These are phyloP conservation scores for Gasteruption jaculator DNA, from an alignment of 2,888 invertebrate species.

Conservation along the genomic window DNA sequence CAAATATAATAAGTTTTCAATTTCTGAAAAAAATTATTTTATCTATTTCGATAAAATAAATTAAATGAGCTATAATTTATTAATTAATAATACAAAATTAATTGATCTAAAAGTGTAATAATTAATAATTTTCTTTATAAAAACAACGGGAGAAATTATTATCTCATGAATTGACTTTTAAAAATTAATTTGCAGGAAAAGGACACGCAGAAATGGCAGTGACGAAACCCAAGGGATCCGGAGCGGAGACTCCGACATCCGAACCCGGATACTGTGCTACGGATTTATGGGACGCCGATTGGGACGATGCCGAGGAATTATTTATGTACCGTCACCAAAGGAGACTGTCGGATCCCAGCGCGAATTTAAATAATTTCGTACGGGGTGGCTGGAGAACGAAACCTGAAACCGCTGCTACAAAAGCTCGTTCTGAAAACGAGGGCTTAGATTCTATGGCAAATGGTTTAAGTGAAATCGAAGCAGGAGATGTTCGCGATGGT, in stretches of 20 bases:
- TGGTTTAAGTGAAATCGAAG: slow-evolving; percentile 88
- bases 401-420: slow-evolving; percentile 53
- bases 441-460: slow-evolving; percentile 81
- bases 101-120: too few relatives aligned
- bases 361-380: slow-evolving; percentile 80
- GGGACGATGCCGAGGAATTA: slow-evolving; percentile 84
- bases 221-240: slow-evolving; percentile 85
- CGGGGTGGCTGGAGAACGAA: slow-evolving; percentile 78
- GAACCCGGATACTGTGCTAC: slow-evolving; percentile 84
- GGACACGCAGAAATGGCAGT: slow-evolving; percentile 98
- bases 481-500: slow-evolving; percentile 90
- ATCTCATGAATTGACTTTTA: too few relatives aligned
- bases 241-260: slow-evolving; percentile 91
- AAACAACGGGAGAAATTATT: not conserved
- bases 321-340: slow-evolving; percentile 79
- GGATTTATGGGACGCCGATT: slow-evolving; percentile 86
- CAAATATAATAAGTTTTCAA: too few relatives aligned
- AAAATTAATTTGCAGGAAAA: slow-evolving; percentile 60
- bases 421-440: slow-evolving; percentile 87
- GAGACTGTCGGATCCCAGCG: slow-evolving; percentile 88
- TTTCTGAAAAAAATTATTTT: too few relatives aligned
- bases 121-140: too few relatives aligned
- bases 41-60: too few relatives aligned
- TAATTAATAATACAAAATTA: too few relatives aligned
- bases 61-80: too few relatives aligned